Base-by-base conservation (phyloP, 1,140 invertebrate genomes). In the Lethocerus indicus region DNA sequence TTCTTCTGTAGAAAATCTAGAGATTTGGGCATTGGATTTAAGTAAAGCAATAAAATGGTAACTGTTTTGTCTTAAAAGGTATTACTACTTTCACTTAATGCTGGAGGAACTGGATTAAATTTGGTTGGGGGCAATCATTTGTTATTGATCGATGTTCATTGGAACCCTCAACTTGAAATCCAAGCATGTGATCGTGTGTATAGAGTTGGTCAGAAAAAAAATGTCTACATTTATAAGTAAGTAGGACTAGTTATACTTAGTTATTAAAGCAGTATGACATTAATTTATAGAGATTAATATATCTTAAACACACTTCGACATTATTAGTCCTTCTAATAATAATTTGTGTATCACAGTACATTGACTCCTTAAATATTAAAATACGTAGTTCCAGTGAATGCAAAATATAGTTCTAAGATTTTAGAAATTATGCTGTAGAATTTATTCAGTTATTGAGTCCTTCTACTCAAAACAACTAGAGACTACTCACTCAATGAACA, bases 171-270 rank as follows among this genome's bases (percentile, higher is more conserved):
- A 57, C 67, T 94, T 21, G 90, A 94, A 66, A 68, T 78, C 4
- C 90, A 96, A 63, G 89, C 90, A 0, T 87, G 86, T 68, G 90
- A 95, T 67, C 69, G 90, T 39, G 81, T 94, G 40, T 90, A 93
- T 66, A 70, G 91, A 49, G 78, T 93, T 40, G 91, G 91, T 0
- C 91, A 96, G 62, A 76, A 62, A 14, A 85, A 81, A 60, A 60
- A 73, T 59, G 88, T 93, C 0, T 71, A 74, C 47, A 78, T 95
- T 40, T 88, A 92, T 62, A 89, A 84, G 81, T 86, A 65, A 62
- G 60, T 58, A 3, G 26, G 35, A 52, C 43, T 13, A 32, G 20
- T 47, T 37, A 25, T 20, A 51, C 9, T 52, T 16, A 40, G 28
- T 41, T n/a, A 39, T 45, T 23, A 36, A 12, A 48, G 42, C 24